phyloP scores from a whole-genome alignment of 2,113 vertebrate species.

The Phainopepla nitens region DNA sequence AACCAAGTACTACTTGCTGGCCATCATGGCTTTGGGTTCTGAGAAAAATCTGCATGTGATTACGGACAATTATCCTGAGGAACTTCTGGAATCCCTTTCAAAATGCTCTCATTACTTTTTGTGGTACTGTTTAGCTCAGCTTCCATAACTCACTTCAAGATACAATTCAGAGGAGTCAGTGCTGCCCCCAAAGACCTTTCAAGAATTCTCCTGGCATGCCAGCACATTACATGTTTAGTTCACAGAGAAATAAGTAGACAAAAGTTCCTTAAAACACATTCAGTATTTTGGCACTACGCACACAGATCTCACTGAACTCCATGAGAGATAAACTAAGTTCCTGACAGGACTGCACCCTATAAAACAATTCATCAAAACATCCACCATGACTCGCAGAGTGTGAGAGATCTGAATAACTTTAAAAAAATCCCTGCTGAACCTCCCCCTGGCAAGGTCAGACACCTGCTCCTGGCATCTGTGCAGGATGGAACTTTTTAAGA shows the following conservation, averaged over 20 bases:
- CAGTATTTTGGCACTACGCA: background rate
- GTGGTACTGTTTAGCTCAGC: background rate
- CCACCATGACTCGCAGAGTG: background rate
- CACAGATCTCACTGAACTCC: background rate
- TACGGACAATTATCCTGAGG: background rate
- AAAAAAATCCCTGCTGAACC: background rate
- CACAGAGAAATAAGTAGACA: background rate
- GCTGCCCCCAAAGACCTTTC: background rate
- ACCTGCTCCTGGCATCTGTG: background rate
- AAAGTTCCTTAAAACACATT: background rate
- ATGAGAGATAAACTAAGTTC: background rate
- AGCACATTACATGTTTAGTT: background rate
- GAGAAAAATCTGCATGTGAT: background rate
- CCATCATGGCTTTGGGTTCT: background rate
- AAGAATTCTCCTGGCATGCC: background rate
- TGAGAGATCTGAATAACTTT: background rate
- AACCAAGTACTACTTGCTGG: background rate
- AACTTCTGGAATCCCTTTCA: background rate
- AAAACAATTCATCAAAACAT: background rate
- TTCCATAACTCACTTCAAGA: background rate
- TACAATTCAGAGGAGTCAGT: background rate
- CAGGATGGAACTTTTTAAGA: background rate
- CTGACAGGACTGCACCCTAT: background rate
- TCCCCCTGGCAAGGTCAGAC: background rate
- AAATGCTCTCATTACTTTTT: background rate